Evolutionary conservation across 2,797 vertebrate genomes (phyloP).

Genomic region (Ptychobarbus kaznakovi): DNA sequence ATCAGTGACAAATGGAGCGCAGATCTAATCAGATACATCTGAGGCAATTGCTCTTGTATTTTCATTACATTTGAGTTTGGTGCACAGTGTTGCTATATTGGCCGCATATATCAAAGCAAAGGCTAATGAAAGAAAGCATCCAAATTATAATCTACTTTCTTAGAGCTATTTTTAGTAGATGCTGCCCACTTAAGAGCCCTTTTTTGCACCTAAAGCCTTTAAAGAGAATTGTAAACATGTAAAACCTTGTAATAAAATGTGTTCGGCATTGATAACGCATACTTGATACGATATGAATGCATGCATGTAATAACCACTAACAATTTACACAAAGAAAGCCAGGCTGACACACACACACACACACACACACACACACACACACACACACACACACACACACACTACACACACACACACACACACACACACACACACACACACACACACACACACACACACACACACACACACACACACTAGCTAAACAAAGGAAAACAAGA

Average conservation of each 20-base stretch:
- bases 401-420: conserved; percentile 40
- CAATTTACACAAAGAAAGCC: conserved; percentile 29
- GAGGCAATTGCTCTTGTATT: conserved; percentile 46
- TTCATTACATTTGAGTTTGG: conserved; percentile 50
- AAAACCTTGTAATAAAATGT: conserved; percentile 20
- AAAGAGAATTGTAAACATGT: conserved; percentile 4
- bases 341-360: conserved; percentile 41
- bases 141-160: conserved; percentile 38
- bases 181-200: conserved; percentile 20
- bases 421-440: conserved; percentile 46
- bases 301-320: neutral
- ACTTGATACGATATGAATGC: conserved; percentile 44
- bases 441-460: conserved; percentile 50
- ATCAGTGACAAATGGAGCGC: conserved; percentile 25
- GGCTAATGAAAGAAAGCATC: conserved; percentile 41
- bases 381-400: conserved; percentile 39
- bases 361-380: conserved; percentile 47
- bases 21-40: conserved; percentile 44
- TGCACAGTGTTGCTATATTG: conserved; percentile 33
- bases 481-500: conserved; percentile 46
- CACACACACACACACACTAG: conserved; percentile 28
- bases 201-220: conserved; percentile 25
- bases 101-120: conserved; percentile 39
- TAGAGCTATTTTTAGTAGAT: conserved; percentile 24
- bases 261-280: conserved; percentile 50